A percentile compares a stretch with the other conserved stretches of the same genome.
These are phyloP conservation scores for Drosophila barbarae DNA, from an alignment of 2,888 invertebrate genomes.

Conservation along the genomic window DNA sequence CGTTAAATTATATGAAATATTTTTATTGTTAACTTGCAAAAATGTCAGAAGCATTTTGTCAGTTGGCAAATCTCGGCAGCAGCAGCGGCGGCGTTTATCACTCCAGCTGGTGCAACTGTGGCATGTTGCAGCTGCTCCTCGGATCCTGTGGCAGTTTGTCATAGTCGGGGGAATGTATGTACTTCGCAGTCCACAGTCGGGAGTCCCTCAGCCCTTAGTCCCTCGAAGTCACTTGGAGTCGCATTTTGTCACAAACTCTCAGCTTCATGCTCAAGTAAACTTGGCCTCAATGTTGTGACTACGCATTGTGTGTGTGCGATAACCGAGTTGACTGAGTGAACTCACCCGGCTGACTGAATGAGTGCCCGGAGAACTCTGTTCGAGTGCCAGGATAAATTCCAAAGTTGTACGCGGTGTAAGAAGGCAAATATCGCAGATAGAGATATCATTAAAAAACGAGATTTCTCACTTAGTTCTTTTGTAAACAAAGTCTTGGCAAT, in stretches of 20 bases:
- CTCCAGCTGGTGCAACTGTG: slow-evolving; percentile 27
- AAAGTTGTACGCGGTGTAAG: background rate
- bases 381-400: slow-evolving; percentile 20
- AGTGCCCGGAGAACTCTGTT: slow-evolving; percentile 11
- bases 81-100: slow-evolving; percentile 50
- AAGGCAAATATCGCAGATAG: background rate
- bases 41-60: slow-evolving; percentile 49
- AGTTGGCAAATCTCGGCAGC: slow-evolving; percentile 41
- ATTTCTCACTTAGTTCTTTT: background rate
- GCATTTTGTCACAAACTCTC: slow-evolving; percentile 27
- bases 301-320: slow-evolving; percentile 30
- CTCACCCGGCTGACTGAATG: slow-evolving; percentile 32
- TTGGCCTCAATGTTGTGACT: slow-evolving; percentile 36
- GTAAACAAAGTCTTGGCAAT: background rate
- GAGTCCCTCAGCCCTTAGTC: background rate
- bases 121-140: slow-evolving; percentile 28
- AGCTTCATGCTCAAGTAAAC: slow-evolving; percentile 43
- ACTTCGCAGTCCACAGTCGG: slow-evolving; percentile 7
- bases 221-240: slow-evolving; percentile 4
- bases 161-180: slow-evolving; percentile 30
- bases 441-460: background rate
- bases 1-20: slow-evolving; percentile 42
- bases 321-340: slow-evolving; percentile 35
- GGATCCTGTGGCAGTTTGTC: slow-evolving; percentile 39
- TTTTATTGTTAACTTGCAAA: slow-evolving; percentile 40